A percentile compares a stretch with the other conserved stretches of the same genome.
phyloP scores from a whole-genome alignment of 2,797 vertebrate species.

The Halcyon leucocephala region DNA sequence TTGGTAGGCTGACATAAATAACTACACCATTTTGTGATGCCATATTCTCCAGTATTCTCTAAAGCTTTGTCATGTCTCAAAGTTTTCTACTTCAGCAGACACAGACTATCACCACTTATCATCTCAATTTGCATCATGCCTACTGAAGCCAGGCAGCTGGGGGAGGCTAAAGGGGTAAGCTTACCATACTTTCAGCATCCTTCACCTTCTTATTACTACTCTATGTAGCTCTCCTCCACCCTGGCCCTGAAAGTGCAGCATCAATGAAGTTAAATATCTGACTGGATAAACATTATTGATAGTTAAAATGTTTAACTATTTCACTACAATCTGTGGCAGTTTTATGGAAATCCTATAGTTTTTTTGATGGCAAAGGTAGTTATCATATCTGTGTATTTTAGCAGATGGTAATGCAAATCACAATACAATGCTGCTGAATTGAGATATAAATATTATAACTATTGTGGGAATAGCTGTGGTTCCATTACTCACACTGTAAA shows the following conservation, averaged over 20 bases:
- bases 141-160: accelerated
- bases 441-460: background rate
- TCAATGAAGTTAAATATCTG: background rate
- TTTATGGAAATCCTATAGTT: background rate
- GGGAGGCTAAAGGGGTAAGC: background rate
- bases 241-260: background rate
- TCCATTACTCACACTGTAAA: background rate
- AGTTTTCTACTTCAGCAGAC: background rate
- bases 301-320: background rate
- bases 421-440: background rate
- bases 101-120: background rate
- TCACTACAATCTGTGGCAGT: background rate
- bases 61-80: background rate
- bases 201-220: background rate
- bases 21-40: background rate
- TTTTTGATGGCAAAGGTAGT: background rate
- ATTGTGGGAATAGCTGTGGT: background rate
- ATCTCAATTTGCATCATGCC: background rate
- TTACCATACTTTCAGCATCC: background rate
- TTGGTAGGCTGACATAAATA: background rate
- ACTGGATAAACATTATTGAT: background rate
- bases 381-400: background rate
- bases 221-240: background rate
- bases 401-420: background rate
- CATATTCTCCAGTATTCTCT: background rate